A percentile compares a stretch with the other conserved stretches of the same genome.
These are phyloP conservation scores for Ypsolopha scabrella DNA, from an alignment of 2,888 invertebrate species.

Conservation along the genomic window DNA sequence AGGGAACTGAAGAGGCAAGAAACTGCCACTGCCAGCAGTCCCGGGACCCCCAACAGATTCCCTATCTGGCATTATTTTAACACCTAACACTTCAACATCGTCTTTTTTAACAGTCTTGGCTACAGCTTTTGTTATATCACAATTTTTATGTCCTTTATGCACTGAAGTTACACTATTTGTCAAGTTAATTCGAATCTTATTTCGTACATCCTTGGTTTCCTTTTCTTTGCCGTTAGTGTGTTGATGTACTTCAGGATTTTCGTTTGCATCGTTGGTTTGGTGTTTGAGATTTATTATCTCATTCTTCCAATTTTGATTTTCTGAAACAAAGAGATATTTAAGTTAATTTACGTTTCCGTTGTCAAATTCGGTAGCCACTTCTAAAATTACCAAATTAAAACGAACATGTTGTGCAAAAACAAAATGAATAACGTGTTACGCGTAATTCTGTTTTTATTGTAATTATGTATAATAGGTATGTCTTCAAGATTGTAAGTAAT, in stretches of 20 bases:
- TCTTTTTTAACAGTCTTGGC: conserved; percentile 4
- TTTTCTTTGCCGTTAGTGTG: conserved; percentile 1
- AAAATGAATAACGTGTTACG: too few species aligned
- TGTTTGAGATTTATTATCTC: conserved; percentile 15
- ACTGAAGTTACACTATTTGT: conserved; percentile 17
- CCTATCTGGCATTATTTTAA: conserved; percentile 66
- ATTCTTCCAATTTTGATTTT: conserved; percentile 27
- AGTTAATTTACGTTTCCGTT: conserved; percentile 23
- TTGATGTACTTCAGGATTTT: neutral
- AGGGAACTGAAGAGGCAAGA: conserved; percentile 69
- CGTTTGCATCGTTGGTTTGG: conserved; percentile 8
- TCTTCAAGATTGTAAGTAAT: too few species aligned
- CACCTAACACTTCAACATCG: conserved; percentile 38
- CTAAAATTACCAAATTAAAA: conserved; percentile 24
- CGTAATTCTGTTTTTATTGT: too few species aligned
- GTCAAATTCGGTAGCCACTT: conserved; percentile 29
- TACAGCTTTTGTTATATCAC: neutral
- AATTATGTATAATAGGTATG: too few species aligned
- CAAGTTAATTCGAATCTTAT: conserved; percentile 55
- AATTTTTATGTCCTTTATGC: neutral
- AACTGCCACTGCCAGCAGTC: conserved; percentile 67
- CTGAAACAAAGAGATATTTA: conserved; percentile 49
- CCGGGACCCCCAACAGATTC: conserved; percentile 67
- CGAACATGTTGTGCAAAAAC: too few species aligned
- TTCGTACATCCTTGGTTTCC: conserved; percentile 20